Conservation (phyloP, 2,888 invertebrate species). For the Drosophila paramelanica region DNA sequence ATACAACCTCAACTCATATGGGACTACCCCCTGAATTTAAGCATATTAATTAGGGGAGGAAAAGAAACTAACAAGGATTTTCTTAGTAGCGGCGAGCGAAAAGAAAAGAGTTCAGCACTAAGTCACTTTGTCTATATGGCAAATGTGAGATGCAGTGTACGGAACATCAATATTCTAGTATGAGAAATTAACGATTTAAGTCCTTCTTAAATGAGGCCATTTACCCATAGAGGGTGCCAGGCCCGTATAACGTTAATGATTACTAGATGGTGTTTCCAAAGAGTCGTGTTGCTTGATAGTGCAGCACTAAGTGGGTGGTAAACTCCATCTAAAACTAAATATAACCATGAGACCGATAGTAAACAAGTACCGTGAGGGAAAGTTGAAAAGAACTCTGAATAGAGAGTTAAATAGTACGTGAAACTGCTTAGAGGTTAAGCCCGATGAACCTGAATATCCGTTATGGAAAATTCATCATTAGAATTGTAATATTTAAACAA, state of each 20-base stretch:
- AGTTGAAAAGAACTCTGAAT: conserved; percentile 87
- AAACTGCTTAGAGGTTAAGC: conserved; percentile 86
- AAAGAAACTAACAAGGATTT: conserved; percentile 89
- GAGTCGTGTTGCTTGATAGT: conserved; percentile 47
- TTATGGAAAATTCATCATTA: conserved; percentile 84
- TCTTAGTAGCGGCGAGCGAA: conserved; percentile 88
- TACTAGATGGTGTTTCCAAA: conserved; percentile 75
- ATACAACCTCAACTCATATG: conserved; percentile 84
- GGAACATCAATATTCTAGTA: conserved; percentile 24
- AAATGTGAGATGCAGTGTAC: conserved; percentile 73
- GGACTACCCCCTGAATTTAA: conserved; percentile 86
- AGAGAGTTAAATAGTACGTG: conserved; percentile 86
- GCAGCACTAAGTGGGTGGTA: conserved; percentile 83
- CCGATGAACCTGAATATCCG: conserved; percentile 87
- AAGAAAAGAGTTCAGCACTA: conserved; percentile 50
- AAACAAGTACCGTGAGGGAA: conserved; percentile 89
- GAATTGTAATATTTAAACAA: conserved; percentile 63
- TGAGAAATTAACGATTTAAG: too few relatives aligned
- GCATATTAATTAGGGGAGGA: conserved; percentile 90
- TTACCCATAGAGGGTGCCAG: background rate
- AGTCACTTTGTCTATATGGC: conserved; percentile 77
- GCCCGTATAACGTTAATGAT: conserved; percentile 17
- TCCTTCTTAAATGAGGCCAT: too few relatives aligned
- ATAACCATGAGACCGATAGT: conserved; percentile 88
- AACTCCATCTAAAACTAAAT: conserved; percentile 87